Evolutionary conservation across 2,797 vertebrate species (phyloP).

Genomic region (Enteromius viviparus): DNA sequence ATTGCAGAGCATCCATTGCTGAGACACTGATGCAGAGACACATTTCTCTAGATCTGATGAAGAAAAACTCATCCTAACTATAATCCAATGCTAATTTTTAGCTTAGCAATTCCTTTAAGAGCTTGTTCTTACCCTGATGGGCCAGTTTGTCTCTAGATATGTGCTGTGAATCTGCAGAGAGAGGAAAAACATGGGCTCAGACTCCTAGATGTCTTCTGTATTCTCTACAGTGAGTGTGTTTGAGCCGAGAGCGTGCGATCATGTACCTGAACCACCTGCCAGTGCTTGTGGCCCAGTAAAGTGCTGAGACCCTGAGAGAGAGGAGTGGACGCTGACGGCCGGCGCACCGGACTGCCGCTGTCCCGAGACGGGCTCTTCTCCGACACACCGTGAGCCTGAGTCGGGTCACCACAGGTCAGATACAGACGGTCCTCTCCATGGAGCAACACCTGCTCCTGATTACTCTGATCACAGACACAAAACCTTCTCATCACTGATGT

Average conservation of each 20-base stretch:
- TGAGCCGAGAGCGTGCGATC: not conserved
- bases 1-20: not conserved
- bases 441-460: constrained; percentile 97
- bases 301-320: constrained; percentile 98
- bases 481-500: not conserved
- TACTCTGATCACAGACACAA: constrained; percentile 80
- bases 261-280: constrained; percentile 95
- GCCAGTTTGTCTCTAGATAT: constrained; percentile 99
- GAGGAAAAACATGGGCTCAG: not conserved
- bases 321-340: constrained; percentile 72
- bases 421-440: constrained; percentile 97
- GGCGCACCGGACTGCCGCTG: constrained; percentile 78
- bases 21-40: not conserved
- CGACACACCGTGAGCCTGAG: constrained; percentile 83
- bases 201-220: not conserved
- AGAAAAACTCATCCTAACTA: not conserved
- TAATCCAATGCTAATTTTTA: not conserved
- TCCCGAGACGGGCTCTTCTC: constrained; percentile 75
- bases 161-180: constrained; percentile 91
- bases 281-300: constrained; percentile 99
- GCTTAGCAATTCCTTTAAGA: not conserved
- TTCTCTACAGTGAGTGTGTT: not conserved
- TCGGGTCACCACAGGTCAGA: constrained; percentile 93
- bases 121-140: constrained; percentile 88
- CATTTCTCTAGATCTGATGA: not conserved